These are phyloP conservation scores for Montipora capitata DNA, from an alignment of 92 coral and sea anemone genomes.

Conservation along the genomic window DNA sequence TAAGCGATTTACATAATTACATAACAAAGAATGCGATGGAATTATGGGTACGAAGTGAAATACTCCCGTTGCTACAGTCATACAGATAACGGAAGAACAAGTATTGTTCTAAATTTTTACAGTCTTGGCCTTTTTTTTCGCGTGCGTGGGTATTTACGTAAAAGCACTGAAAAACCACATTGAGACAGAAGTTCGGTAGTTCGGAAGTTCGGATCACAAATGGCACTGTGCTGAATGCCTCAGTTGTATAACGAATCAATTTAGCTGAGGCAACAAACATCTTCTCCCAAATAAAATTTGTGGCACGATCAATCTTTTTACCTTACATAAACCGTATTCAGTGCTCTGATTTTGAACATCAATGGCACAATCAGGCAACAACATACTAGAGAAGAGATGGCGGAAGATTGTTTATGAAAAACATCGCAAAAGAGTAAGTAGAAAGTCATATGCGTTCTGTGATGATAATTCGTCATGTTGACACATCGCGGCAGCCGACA, in stretches of 20 bases:
- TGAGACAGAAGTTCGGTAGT: no score
- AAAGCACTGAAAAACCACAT: no score
- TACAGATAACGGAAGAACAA: not conserved
- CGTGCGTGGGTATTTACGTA: no score
- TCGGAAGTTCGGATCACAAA: not conserved
- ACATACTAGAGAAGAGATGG: constrained; percentile 72
- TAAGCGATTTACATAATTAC: not conserved
- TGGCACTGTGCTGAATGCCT: no score
- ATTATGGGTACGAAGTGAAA: not conserved
- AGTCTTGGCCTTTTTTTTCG: not conserved
- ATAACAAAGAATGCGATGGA: not conserved
- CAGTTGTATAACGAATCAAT: not conserved
- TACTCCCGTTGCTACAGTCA: constrained; percentile 33
- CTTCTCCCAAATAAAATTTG: not conserved
- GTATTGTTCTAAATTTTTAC: not conserved
- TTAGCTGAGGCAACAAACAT: not conserved
- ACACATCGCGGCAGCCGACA: no score
- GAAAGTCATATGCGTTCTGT: not conserved
- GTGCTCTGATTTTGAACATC: not conserved
- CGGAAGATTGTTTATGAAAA: constrained; percentile 73
- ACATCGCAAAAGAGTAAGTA: constrained; percentile 76
- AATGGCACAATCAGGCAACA: constrained; percentile 31
- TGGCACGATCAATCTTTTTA: no score
- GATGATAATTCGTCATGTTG: not conserved
- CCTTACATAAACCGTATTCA: not conserved